Evolutionary conservation across 2,113 vertebrate genomes (phyloP).

Genomic region (Bungarus multicinctus): DNA sequence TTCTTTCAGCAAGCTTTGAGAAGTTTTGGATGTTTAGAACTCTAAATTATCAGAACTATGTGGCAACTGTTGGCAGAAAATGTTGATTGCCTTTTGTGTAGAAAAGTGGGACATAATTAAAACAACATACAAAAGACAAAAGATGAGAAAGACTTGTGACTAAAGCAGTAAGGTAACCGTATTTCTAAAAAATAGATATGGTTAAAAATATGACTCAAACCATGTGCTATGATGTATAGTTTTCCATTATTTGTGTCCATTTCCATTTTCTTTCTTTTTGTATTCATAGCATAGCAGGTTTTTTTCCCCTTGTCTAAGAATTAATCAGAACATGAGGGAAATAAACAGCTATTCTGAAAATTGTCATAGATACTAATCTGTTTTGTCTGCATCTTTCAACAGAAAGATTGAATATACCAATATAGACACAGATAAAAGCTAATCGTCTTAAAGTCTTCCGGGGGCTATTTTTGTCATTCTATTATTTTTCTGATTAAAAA

Average conservation of each 20-base stretch:
- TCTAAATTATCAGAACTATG: neutral
- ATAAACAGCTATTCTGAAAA: neutral
- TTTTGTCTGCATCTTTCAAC: neutral
- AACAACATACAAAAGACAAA: neutral
- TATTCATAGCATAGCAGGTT: neutral
- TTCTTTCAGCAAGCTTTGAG: neutral
- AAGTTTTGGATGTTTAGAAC: neutral
- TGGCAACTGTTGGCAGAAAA: neutral
- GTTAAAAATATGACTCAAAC: neutral
- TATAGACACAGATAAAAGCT: neutral
- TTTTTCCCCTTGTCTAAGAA: neutral
- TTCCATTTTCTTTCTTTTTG: neutral
- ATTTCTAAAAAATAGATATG: neutral
- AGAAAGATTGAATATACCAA: neutral
- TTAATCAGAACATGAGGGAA: neutral
- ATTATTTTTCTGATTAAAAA: neutral
- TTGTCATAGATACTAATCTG: neutral
- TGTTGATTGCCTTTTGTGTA: neutral
- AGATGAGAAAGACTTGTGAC: neutral
- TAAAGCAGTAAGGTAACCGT: neutral
- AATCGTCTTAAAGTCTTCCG: neutral
- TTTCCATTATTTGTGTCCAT: neutral
- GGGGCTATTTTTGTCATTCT: neutral
- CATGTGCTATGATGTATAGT: neutral
- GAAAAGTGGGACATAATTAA: neutral